Evolutionary conservation across 2,888 invertebrate species (phyloP).

Genomic region (Oscheius sp.): DNA sequence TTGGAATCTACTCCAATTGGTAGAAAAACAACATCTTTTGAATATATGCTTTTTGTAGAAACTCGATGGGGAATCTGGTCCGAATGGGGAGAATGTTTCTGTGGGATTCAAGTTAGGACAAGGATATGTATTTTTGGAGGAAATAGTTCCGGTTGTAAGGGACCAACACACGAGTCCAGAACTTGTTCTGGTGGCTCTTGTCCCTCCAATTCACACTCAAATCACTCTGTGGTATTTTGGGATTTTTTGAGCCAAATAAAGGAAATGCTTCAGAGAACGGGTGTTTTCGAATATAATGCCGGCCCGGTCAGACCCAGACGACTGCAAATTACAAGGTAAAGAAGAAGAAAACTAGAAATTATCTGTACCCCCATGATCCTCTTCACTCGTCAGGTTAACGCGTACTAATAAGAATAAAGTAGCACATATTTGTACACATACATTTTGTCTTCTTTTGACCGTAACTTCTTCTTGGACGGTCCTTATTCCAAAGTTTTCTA

Average conservation of each 20-base stretch:
- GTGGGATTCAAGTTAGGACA: constrained; percentile 18
- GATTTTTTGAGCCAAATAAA: not conserved
- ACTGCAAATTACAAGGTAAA: too few relatives aligned
- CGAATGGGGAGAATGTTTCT: constrained; percentile 19
- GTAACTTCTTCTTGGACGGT: constrained; percentile 37
- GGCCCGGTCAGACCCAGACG: not conserved
- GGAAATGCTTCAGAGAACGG: not conserved
- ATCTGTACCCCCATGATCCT: not conserved
- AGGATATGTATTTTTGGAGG: constrained; percentile 13
- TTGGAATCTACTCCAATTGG: not conserved
- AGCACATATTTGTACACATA: not conserved
- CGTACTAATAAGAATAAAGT: constrained; percentile 11
- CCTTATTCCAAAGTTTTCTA: too few relatives aligned
- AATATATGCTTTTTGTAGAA: not conserved
- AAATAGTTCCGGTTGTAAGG: constrained; percentile 14
- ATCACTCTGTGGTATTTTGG: not conserved
- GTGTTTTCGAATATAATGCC: constrained; percentile 3
- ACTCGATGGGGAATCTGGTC: constrained; percentile 24
- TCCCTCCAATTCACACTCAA: not conserved
- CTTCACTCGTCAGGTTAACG: constrained; percentile 3
- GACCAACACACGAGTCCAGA: constrained; percentile 14
- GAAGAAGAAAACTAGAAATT: not conserved
- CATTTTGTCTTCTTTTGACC: not conserved
- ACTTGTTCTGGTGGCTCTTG: constrained; percentile 19
- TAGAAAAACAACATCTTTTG: not conserved